phyloP scores from a whole-genome alignment of 30 jellyfish, hydroid and myxozoan genomes.

The Aurelia sp. region DNA sequence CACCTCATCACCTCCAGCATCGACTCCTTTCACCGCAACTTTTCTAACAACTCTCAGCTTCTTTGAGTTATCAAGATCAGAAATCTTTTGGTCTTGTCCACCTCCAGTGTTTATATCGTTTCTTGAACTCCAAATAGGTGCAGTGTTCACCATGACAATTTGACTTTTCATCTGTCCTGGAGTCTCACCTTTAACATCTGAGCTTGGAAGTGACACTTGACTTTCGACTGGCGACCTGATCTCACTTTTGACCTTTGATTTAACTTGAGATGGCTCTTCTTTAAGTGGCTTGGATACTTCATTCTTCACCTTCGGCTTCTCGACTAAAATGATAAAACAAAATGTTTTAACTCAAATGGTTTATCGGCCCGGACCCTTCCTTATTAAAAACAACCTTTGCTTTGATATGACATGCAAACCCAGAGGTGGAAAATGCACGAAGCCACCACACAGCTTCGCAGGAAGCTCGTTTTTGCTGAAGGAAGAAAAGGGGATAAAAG shows the following conservation, averaged over 20 bases:
- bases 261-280: too few relatives aligned
- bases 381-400: too few relatives aligned
- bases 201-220: constrained; percentile 1
- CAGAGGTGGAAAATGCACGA: too few relatives aligned
- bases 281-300: too few relatives aligned
- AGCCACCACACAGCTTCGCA: too few relatives aligned
- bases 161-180: constrained; percentile 11
- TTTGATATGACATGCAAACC: too few relatives aligned
- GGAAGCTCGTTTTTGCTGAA: too few relatives aligned
- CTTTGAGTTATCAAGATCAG: constrained; percentile 12
- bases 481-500: too few relatives aligned
- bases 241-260: constrained; percentile 8
- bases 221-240: not conserved
- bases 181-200: not conserved
- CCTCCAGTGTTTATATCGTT: not conserved
- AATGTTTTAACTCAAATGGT: too few relatives aligned
- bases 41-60: constrained; percentile 44
- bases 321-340: too few relatives aligned
- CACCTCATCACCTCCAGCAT: not conserved
- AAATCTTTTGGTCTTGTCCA: not conserved
- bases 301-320: too few relatives aligned
- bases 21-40: constrained; percentile 40
- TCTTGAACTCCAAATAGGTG: not conserved
- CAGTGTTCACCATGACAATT: constrained; percentile 14
- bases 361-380: too few relatives aligned